Evolutionary conservation across 2,888 invertebrate species (phyloP).

Genomic region (Macropis europaea): DNA sequence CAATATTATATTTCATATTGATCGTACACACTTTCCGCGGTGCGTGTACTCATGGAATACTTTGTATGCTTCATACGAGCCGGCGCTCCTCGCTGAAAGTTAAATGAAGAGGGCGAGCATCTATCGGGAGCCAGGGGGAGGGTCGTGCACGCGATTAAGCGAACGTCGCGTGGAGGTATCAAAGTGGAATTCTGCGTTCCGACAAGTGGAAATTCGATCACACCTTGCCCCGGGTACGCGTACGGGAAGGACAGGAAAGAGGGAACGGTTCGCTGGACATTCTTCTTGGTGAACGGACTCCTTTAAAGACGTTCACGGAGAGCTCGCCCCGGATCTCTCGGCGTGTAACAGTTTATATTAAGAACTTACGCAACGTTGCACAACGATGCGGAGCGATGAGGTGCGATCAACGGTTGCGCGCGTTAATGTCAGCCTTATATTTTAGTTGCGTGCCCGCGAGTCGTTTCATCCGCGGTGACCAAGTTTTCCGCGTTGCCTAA

Average conservation of each 20-base stretch:
- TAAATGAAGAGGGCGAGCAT: slow-evolving; percentile 25
- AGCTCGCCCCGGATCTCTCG: neutral
- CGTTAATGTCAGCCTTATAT: slow-evolving; percentile 13
- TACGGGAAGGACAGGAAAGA: neutral
- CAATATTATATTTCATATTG: too few species aligned
- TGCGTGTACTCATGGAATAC: too few species aligned
- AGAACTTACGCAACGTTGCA: slow-evolving; percentile 45
- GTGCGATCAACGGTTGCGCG: slow-evolving; percentile 47
- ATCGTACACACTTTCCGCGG: too few species aligned
- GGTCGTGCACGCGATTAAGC: slow-evolving; percentile 43
- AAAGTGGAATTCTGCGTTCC: slow-evolving; percentile 55
- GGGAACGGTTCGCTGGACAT: slow-evolving; percentile 35
- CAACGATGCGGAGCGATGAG: slow-evolving; percentile 49
- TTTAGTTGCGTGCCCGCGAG: neutral
- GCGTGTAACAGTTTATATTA: slow-evolving; percentile 23
- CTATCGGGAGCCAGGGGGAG: neutral
- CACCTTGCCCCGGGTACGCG: slow-evolving; percentile 29
- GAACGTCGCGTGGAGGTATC: slow-evolving; percentile 44
- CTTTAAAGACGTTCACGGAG: slow-evolving; percentile 24
- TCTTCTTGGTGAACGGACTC: slow-evolving; percentile 40
- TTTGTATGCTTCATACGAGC: too few species aligned
- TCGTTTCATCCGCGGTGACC: slow-evolving; percentile 9
- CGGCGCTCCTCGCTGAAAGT: neutral
- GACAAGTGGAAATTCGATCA: slow-evolving; percentile 62
- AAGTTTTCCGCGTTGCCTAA: slow-evolving; percentile 30